Evolutionary conservation across 1,140 invertebrate genomes (phyloP).

Genomic region (Brachionus rubens): DNA sequence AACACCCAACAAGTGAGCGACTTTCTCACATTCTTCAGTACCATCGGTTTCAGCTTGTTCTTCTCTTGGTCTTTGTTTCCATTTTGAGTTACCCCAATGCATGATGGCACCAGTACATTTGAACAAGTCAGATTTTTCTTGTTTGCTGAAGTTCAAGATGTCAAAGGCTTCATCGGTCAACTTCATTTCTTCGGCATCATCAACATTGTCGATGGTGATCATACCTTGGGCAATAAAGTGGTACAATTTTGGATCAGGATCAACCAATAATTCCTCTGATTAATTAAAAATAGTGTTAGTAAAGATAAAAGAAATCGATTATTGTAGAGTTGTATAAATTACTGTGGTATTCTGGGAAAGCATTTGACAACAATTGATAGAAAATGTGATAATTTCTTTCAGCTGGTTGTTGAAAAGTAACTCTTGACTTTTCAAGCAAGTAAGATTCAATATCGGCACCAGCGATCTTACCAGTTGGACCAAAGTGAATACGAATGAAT

Average conservation of each 20-base stretch:
- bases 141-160: conserved; percentile 89
- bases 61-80: conserved; percentile 99
- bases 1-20: conserved; percentile 77
- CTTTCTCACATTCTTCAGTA: conserved; percentile 86
- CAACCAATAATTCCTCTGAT: conserved; percentile 79
- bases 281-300: no score
- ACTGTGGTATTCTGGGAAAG: conserved; percentile 66
- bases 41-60: conserved; percentile 98
- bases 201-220: conserved; percentile 87
- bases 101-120: conserved; percentile 93
- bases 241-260: conserved; percentile 79
- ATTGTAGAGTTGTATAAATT: no score
- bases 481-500: conserved; percentile 99
- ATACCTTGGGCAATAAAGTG: conserved; percentile 93
- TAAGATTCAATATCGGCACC: conserved; percentile 99
- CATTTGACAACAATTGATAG: conserved; percentile 98
- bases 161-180: conserved; percentile 96
- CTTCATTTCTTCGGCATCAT: conserved; percentile 89
- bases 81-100: conserved; percentile 98
- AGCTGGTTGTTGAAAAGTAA: conserved; percentile 92
- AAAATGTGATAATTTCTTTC: conserved; percentile 99
- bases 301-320: no score
- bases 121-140: conserved; percentile 94
- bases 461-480: conserved; percentile 94
- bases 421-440: conserved; percentile 99